A percentile compares a stretch with the other conserved stretches of the same genome.
Evolutionary conservation across 1,140 invertebrate species (phyloP).

Genomic region (Metaphire vulgaris): DNA sequence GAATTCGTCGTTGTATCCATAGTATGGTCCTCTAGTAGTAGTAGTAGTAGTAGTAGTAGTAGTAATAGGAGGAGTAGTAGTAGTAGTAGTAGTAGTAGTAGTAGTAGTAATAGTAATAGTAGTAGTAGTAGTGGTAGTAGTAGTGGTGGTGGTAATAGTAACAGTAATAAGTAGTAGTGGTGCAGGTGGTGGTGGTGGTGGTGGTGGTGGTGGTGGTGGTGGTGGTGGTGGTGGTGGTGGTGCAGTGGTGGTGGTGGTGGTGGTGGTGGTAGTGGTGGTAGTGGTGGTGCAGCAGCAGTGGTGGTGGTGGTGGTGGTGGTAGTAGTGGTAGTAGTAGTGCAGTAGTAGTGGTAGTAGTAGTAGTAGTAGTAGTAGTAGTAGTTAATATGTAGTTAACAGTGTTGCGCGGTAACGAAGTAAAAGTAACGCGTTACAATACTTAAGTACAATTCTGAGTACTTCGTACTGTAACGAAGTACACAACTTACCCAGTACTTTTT

Average conservation of each 20-base stretch:
- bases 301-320: constrained; percentile 20
- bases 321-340: constrained; percentile 7
- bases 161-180: not conserved
- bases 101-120: not conserved
- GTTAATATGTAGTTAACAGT: too few species aligned
- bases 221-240: constrained; percentile 13
- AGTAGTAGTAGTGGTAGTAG: not conserved
- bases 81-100: constrained; percentile 19
- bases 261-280: not conserved
- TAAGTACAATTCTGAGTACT: too few species aligned
- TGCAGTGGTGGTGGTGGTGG: constrained; percentile 18
- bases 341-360: not conserved
- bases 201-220: constrained; percentile 10
- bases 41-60: not conserved
- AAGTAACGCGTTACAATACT: too few species aligned
- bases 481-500: too few species aligned
- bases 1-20: too few species aligned
- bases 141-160: not conserved
- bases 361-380: not conserved
- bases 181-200: not conserved
- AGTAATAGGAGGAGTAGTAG: too few species aligned
- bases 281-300: not conserved
- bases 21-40: too few species aligned
- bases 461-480: too few species aligned
- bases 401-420: too few species aligned